A percentile compares a stretch with the other conserved stretches of the same genome.
Conservation (phyloP, 2,113 vertebrate genomes). For the Brienomyrus longianalis region DNA sequence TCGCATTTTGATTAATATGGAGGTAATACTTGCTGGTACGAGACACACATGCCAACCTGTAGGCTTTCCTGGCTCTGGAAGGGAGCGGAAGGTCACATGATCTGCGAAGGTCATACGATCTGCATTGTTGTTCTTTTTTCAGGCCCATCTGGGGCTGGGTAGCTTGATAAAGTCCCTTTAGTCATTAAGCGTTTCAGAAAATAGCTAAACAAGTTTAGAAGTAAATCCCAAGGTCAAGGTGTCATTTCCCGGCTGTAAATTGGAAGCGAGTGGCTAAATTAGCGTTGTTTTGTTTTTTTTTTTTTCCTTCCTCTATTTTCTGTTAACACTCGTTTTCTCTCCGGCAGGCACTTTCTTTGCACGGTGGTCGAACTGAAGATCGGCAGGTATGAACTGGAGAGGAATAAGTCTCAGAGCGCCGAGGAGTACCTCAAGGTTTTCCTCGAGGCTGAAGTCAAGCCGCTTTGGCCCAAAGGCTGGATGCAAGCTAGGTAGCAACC, state of each 20-base stretch:
- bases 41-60: not conserved
- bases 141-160: not conserved
- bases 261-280: not conserved
- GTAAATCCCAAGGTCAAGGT: not conserved
- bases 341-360: conserved; percentile 71
- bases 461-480: conserved; percentile 95
- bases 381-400: conserved; percentile 65
- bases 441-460: conserved; percentile 79
- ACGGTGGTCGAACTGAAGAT: conserved; percentile 73
- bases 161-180: not conserved
- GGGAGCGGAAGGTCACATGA: not conserved
- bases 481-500: conserved; percentile 82
- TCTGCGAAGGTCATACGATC: not conserved
- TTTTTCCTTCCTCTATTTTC: not conserved
- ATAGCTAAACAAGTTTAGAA: not conserved
- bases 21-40: not conserved
- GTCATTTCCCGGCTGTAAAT: not conserved
- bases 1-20: not conserved
- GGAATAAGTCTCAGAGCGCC: conserved; percentile 59
- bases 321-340: not conserved
- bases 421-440: conserved; percentile 83
- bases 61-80: not conserved
- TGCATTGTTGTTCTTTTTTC: conserved; percentile 18
- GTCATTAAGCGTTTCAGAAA: not conserved
- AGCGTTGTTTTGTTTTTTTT: not conserved